Evolutionary conservation across 2,113 vertebrate species (phyloP).

Genomic region (Elephas maximus): DNA sequence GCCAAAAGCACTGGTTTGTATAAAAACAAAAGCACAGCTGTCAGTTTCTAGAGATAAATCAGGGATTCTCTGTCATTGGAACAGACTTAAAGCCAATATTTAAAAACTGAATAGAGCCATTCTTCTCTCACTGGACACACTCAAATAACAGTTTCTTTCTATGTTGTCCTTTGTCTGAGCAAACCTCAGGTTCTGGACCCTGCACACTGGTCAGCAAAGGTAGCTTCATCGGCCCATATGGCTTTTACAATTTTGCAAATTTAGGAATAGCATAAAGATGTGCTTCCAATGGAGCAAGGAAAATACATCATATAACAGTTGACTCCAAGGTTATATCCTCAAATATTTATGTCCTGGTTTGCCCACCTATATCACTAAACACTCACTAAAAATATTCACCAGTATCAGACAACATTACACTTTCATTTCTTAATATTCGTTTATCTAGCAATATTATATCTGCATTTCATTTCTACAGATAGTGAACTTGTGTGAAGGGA

Average conservation of each 20-base stretch:
- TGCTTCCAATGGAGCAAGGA: not conserved
- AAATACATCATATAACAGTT: not conserved
- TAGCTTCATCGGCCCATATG: not conserved
- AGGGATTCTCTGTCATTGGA: not conserved
- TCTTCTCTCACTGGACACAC: not conserved
- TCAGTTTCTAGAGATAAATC: not conserved
- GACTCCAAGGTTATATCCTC: not conserved
- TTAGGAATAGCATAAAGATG: not conserved
- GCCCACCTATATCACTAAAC: not conserved
- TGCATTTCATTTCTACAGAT: not conserved
- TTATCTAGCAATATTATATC: not conserved
- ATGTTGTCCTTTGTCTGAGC: not conserved
- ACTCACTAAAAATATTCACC: not conserved
- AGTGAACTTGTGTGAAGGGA: not conserved
- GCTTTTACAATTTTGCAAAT: slow-evolving; percentile 4
- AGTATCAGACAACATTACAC: not conserved
- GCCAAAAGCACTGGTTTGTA: slow-evolving; percentile 69
- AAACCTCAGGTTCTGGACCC: not conserved
- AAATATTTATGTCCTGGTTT: not conserved
- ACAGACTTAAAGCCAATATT: not conserved
- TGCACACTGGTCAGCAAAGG: not conserved
- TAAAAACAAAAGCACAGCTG: slow-evolving; percentile 10
- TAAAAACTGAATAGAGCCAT: not conserved
- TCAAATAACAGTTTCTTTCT: not conserved
- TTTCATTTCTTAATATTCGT: not conserved